phyloP scores from a whole-genome alignment of 2,113 vertebrate genomes.

The Calyptommatus sinebrachiatus region DNA sequence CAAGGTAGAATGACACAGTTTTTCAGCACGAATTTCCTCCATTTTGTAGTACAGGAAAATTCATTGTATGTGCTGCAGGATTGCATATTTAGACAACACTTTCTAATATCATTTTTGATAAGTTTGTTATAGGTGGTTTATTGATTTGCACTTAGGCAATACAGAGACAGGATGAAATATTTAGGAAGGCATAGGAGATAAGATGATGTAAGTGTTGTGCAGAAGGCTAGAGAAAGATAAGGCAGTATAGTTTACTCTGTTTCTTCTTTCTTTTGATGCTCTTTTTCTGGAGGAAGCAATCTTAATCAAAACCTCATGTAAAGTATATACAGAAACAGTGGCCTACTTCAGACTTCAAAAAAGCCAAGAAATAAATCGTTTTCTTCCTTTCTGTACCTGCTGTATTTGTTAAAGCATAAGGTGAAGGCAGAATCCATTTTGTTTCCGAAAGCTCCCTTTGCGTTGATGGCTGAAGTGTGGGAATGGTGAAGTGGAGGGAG shows the following conservation, averaged over 20 bases:
- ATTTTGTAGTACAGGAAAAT: conserved; percentile 11
- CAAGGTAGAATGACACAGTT: neutral
- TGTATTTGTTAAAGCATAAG: conserved; percentile 38
- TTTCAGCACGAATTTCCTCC: conserved; percentile 25
- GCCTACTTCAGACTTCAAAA: neutral
- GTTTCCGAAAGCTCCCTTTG: conserved; percentile 20
- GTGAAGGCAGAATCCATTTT: conserved; percentile 36
- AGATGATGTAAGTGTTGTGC: conserved; percentile 13
- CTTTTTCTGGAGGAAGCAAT: neutral
- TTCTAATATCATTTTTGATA: neutral
- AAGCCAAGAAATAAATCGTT: conserved; percentile 19
- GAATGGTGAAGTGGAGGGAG: neutral
- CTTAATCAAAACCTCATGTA: conserved; percentile 17
- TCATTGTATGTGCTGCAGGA: conserved; percentile 35
- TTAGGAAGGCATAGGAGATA: neutral
- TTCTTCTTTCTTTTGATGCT: neutral
- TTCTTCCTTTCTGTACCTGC: conserved; percentile 23
- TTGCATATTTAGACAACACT: conserved; percentile 33
- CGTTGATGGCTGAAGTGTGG: conserved; percentile 16
- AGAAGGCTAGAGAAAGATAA: neutral
- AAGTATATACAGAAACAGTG: conserved; percentile 2
- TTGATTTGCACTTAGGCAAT: conserved; percentile 17
- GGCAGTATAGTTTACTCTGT: neutral
- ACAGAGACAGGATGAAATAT: neutral
- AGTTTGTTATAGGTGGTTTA: neutral